Evolutionary conservation across 37 sponge, comb jelly and placozoan species (phyloP).

Genomic region (Lycopodina hypogea): DNA sequence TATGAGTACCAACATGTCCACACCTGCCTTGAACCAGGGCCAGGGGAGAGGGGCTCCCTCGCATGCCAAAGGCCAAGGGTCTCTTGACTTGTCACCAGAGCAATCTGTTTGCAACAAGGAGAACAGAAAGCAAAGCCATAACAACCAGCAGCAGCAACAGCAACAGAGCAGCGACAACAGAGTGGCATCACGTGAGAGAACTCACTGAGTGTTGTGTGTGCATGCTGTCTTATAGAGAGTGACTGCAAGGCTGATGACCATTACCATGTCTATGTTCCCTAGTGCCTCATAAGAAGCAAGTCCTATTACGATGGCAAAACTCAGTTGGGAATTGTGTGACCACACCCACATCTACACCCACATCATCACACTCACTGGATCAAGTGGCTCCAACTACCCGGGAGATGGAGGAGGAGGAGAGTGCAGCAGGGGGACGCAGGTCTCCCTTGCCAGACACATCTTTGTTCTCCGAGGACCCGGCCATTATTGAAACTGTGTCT

Average conservation of each 20-base stretch:
- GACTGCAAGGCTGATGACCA: neutral
- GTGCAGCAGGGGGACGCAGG: neutral
- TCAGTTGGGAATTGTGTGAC: neutral
- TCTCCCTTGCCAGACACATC: conserved; percentile 67
- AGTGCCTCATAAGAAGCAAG: conserved; percentile 42
- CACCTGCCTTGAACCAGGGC: too few species aligned
- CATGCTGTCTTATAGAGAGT: neutral
- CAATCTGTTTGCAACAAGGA: too few species aligned
- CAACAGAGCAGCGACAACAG: too few species aligned
- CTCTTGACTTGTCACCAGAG: too few species aligned
- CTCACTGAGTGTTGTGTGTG: neutral
- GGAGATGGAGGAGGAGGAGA: neutral
- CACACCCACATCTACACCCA: neutral
- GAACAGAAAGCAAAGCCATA: too few species aligned
- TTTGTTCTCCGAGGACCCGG: conserved; percentile 24
- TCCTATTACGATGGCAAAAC: conserved; percentile 37
- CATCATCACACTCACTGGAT: neutral
- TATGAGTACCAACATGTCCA: neutral
- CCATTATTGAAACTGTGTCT: neutral
- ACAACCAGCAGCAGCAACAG: too few species aligned
- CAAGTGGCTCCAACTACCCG: neutral
- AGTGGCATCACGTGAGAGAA: too few species aligned
- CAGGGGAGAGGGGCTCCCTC: too few species aligned
- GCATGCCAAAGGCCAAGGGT: too few species aligned
- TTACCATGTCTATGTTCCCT: neutral